Percentiles rank a stretch among this genome's conserved stretches.
These are phyloP conservation scores for Cheirogaleus medius DNA, from an alignment of 2,113 vertebrate genomes.

Conservation along the genomic window DNA sequence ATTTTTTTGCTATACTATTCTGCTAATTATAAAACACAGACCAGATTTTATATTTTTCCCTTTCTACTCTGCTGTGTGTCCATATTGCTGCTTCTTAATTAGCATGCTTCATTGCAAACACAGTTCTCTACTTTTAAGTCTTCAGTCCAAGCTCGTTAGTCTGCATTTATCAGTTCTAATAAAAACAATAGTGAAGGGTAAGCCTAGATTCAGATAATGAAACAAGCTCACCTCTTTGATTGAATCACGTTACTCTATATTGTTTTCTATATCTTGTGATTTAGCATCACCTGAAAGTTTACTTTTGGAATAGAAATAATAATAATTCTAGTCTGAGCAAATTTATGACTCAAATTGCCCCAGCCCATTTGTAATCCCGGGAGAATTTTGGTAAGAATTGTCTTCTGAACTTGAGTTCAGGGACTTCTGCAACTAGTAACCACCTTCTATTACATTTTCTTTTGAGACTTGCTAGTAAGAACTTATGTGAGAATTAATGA, in stretches of 20 bases:
- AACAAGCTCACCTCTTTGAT: background rate
- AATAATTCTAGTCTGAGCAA: background rate
- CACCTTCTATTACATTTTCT: constrained; percentile 15
- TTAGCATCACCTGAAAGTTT: background rate
- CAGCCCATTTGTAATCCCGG: background rate
- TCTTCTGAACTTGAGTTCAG: background rate
- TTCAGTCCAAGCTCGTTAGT: background rate
- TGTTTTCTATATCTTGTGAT: background rate
- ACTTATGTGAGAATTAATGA: background rate
- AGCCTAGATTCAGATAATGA: background rate
- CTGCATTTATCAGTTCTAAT: constrained; percentile 8
- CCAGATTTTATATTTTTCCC: background rate
- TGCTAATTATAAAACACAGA: background rate
- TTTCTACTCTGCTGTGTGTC: background rate
- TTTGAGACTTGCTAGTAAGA: background rate
- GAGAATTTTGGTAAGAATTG: background rate
- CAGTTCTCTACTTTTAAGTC: background rate
- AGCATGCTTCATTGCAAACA: background rate
- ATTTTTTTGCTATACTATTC: background rate
- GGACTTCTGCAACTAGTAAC: background rate
- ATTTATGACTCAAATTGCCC: background rate
- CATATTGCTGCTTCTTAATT: background rate
- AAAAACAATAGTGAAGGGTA: background rate
- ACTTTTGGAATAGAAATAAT: background rate
- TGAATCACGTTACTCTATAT: background rate